Conservation (phyloP, 37 sponge, comb jelly and placozoan species). For the Beroe ovata region DNA sequence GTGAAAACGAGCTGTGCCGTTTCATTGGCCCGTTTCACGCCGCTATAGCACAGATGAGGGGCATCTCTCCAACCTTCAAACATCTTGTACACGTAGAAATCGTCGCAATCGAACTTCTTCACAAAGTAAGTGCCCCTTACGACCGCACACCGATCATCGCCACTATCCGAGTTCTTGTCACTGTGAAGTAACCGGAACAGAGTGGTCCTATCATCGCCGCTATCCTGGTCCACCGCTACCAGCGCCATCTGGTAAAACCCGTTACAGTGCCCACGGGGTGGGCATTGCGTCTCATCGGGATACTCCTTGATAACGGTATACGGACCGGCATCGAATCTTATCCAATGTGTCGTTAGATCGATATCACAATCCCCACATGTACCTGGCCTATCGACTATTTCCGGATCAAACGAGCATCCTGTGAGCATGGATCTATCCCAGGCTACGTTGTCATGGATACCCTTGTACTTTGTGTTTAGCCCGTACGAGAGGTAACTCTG, state of each 20-base stretch:
- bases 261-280: neutral
- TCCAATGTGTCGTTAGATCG: neutral
- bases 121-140: neutral
- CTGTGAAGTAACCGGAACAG: neutral
- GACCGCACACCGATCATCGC: neutral
- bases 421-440: neutral
- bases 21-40: neutral
- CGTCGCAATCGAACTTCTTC: slow-evolving; percentile 17
- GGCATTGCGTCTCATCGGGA: neutral
- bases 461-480: slow-evolving; percentile 21
- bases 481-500: neutral
- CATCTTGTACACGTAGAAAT: slow-evolving; percentile 9
- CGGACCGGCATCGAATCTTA: neutral
- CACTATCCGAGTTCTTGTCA: neutral
- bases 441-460: neutral
- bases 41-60: neutral
- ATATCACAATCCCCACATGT: slow-evolving; percentile 57
- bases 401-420: neutral
- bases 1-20: neutral
- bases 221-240: neutral
- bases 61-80: neutral
- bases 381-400: neutral
- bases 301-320: neutral
- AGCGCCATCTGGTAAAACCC: neutral
- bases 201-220: neutral